These are phyloP conservation scores for Agapornis canus DNA, from an alignment of 2,797 vertebrate species.

Conservation along the genomic window DNA sequence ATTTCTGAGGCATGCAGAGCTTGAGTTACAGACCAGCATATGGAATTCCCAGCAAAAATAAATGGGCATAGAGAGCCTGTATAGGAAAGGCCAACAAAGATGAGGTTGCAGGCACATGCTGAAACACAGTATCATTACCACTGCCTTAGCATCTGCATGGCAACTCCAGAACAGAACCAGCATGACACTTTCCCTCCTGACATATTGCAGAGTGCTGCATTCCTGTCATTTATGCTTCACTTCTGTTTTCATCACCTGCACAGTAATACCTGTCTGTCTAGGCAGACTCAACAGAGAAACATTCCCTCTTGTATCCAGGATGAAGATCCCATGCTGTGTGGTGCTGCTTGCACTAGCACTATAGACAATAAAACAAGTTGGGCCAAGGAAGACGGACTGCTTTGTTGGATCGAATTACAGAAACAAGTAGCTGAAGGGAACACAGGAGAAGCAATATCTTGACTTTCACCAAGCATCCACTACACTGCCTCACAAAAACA, in stretches of 20 bases:
- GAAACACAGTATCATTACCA: not conserved
- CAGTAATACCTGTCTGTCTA: not conserved
- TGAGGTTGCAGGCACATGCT: rapidly evolving
- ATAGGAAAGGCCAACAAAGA: not conserved
- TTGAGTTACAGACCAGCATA: not conserved
- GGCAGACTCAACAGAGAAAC: not conserved
- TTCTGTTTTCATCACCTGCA: not conserved
- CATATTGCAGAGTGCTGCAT: not conserved
- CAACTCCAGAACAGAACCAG: not conserved
- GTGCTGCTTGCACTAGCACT: not conserved
- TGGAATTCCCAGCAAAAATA: not conserved
- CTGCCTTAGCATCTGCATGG: not conserved
- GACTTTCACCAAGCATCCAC: not conserved
- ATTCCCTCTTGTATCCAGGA: not conserved
- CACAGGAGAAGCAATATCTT: not conserved
- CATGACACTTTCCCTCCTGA: not conserved
- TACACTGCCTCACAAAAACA: not conserved
- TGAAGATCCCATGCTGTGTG: not conserved
- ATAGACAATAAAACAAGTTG: not conserved
- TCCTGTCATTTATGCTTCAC: not conserved
- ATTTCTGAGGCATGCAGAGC: not conserved
- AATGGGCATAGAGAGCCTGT: not conserved
- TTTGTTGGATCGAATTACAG: not conserved
- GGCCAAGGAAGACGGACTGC: not conserved
- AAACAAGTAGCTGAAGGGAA: not conserved